Conservation (phyloP, 2,113 vertebrate species). For the Rhegmatorhina hoffmannsi region DNA sequence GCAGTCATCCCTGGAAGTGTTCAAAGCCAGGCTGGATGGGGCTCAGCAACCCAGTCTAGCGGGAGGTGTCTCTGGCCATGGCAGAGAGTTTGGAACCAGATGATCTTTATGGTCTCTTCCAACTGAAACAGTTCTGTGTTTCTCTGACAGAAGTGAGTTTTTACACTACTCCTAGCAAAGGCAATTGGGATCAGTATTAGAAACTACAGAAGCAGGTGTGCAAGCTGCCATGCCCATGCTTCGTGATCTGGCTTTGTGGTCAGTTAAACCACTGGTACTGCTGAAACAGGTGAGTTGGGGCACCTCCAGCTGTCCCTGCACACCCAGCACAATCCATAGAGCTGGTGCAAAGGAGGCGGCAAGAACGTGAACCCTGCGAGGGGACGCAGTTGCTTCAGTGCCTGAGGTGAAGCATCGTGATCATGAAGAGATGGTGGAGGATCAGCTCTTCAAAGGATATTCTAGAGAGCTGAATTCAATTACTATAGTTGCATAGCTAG, state of each 20-base stretch:
- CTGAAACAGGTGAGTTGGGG: not conserved
- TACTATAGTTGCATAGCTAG: not conserved
- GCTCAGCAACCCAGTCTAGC: not conserved
- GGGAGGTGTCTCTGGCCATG: not conserved
- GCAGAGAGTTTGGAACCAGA: not conserved
- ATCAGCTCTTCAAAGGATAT: not conserved
- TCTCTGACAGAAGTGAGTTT: not conserved
- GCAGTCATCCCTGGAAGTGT: not conserved
- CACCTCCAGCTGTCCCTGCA: not conserved
- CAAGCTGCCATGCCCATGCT: not conserved
- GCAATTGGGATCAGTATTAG: not conserved
- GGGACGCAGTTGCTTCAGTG: not conserved
- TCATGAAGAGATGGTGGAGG: not conserved
- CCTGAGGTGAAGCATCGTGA: fast-evolving
- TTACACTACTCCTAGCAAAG: not conserved
- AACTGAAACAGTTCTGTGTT: not conserved
- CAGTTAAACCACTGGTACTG: not conserved
- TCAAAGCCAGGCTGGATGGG: not conserved
- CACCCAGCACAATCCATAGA: fast-evolving
- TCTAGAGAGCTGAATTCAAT: not conserved
- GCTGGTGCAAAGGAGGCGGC: not conserved
- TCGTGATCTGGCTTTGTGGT: fast-evolving
- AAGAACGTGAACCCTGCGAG: not conserved
- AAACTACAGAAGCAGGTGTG: fast-evolving
- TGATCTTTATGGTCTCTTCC: not conserved